phyloP scores from a whole-genome alignment of 2,888 invertebrate species.

The Habrosyne pyritoides region DNA sequence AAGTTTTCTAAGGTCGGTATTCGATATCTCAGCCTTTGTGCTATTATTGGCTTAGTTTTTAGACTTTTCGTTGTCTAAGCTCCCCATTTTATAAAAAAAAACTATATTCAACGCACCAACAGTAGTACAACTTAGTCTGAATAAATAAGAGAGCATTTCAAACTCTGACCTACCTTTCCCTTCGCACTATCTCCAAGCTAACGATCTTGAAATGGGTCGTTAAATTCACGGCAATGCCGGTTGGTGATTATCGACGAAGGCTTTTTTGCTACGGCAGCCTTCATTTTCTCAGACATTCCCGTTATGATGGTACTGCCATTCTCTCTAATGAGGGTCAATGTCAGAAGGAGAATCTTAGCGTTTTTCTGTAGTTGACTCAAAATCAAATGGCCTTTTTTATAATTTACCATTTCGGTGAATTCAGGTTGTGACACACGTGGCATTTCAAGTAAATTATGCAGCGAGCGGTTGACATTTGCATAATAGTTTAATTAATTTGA shows the following conservation, averaged over 20 bases:
- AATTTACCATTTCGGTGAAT: neutral
- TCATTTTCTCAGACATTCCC: conserved; percentile 15
- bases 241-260: conserved; percentile 29
- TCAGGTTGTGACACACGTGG: neutral
- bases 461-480: too few species aligned
- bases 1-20: too few species aligned
- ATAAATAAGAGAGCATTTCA: neutral
- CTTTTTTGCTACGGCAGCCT: conserved; percentile 13
- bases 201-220: conserved; percentile 30
- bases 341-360: neutral
- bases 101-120: too few species aligned
- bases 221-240: conserved; percentile 25
- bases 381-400: neutral
- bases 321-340: conserved; percentile 19
- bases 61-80: too few species aligned
- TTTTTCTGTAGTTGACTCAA: neutral
- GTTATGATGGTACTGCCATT: conserved; percentile 22
- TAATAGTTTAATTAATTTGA: too few species aligned
- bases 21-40: too few species aligned
- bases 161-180: neutral
- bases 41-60: too few species aligned
- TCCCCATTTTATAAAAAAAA: too few species aligned
- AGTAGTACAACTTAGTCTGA: neutral
- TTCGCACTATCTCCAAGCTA: conserved; percentile 10
- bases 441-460: too few species aligned